Percentiles rank a stretch among this genome's conserved stretches.
Evolutionary conservation across 2,888 invertebrate genomes (phyloP).

Genomic region (Congeria kusceri): DNA sequence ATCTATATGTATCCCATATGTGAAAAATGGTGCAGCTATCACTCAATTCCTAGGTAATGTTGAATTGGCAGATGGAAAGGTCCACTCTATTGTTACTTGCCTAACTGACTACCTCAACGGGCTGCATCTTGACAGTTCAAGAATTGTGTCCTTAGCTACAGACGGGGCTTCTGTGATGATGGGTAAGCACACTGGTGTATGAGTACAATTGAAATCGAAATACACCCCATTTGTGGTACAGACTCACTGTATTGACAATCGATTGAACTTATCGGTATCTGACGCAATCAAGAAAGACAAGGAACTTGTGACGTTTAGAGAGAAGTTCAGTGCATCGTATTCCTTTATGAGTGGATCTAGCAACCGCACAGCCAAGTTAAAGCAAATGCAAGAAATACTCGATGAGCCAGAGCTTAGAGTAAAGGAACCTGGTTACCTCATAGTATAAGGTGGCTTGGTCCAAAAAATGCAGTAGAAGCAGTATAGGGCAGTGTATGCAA

Average conservation of each 20-base stretch:
- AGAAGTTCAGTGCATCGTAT: constrained; percentile 29
- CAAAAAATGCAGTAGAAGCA: constrained; percentile 28
- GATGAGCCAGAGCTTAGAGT: constrained; percentile 38
- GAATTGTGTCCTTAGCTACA: constrained; percentile 26
- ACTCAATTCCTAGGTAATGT: constrained; percentile 43
- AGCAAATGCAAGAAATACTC: constrained; percentile 43
- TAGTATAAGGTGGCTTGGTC: constrained; percentile 39
- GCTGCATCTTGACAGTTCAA: too few relatives aligned
- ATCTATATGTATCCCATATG: constrained; percentile 47
- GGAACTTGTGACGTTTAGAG: constrained; percentile 27
- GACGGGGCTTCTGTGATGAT: constrained; percentile 37
- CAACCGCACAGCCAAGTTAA: constrained; percentile 13
- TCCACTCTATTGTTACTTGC: constrained; percentile 35
- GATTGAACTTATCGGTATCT: constrained; percentile 31
- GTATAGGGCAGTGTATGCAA: too few relatives aligned
- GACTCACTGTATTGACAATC: constrained; percentile 25
- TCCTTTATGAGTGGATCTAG: constrained; percentile 36
- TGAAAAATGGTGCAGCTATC: constrained; percentile 32
- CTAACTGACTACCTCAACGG: too few relatives aligned
- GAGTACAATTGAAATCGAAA: constrained; percentile 20
- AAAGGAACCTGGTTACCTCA: constrained; percentile 35
- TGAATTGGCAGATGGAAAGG: constrained; percentile 34
- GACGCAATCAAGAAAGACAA: constrained; percentile 38
- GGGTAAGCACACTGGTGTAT: constrained; percentile 27
- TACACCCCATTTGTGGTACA: constrained; percentile 23